Evolutionary conservation across 2,888 invertebrate species (phyloP).

Genomic region (Lasioglossum oenotherae): DNA sequence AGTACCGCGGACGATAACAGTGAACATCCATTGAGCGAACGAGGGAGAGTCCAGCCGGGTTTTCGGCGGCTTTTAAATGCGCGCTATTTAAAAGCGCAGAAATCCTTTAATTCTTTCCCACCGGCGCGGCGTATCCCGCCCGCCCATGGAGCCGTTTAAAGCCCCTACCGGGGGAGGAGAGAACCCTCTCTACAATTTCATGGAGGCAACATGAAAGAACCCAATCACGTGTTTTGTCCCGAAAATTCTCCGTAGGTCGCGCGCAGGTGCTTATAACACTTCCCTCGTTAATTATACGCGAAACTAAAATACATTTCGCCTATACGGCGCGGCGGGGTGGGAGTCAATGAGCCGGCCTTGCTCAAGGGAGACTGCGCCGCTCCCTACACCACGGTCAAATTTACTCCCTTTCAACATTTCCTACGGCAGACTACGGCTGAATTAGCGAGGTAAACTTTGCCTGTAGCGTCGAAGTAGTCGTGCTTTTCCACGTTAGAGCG

Average conservation of each 20-base stretch:
- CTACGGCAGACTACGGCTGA: conserved; percentile 56
- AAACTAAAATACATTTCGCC: conserved; percentile 56
- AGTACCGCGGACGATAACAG: conserved; percentile 38
- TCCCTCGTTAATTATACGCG: conserved; percentile 61
- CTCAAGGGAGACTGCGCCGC: conserved; percentile 4
- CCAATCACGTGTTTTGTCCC: conserved; percentile 58
- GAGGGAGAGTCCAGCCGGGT: not conserved
- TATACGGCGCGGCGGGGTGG: conserved; percentile 45
- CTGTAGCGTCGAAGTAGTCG: conserved; percentile 62
- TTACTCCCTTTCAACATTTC: conserved; percentile 64
- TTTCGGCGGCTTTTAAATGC: conserved; percentile 47
- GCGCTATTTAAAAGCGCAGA: conserved; percentile 51
- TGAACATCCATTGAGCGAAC: conserved; percentile 42
- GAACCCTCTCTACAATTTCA: not conserved
- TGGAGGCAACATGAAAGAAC: conserved; percentile 46
- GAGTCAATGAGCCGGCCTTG: conserved; percentile 49
- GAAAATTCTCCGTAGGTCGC: conserved; percentile 50
- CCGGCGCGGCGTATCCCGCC: not conserved
- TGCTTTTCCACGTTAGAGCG: conserved; percentile 68
- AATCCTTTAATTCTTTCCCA: conserved; percentile 54
- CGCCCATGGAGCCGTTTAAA: conserved; percentile 16
- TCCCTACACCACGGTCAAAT: conserved; percentile 56
- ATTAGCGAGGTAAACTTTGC: conserved; percentile 67
- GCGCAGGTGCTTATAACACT: conserved; percentile 59
- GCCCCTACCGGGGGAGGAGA: not conserved